Percentiles rank a stretch among this genome's conserved stretches.
phyloP scores from a whole-genome alignment of 2,888 invertebrate genomes.

The Lithophane ornitopus region DNA sequence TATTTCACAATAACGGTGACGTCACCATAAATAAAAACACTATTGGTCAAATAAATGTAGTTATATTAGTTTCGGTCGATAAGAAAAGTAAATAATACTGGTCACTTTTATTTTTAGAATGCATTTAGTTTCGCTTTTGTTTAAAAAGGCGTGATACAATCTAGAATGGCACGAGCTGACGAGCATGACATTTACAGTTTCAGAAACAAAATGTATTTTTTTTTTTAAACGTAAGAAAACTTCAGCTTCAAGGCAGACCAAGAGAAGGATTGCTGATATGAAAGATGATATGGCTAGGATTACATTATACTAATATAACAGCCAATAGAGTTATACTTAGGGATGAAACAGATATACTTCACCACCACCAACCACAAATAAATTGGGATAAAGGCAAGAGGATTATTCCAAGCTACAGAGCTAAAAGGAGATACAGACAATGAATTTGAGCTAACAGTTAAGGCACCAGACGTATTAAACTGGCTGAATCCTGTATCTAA shows the following conservation, averaged over 20 bases:
- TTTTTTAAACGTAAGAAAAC: too few species aligned
- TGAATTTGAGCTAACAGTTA: not conserved
- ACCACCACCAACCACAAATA: not conserved
- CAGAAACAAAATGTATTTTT: too few species aligned
- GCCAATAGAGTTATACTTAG: not conserved
- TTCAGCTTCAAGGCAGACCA: not conserved
- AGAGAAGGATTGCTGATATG: not conserved
- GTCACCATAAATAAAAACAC: slow-evolving; percentile 19
- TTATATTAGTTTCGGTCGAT: slow-evolving; percentile 30
- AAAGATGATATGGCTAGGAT: not conserved
- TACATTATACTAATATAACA: not conserved
- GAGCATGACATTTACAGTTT: too few species aligned
- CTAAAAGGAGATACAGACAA: not conserved
- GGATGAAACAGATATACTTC: not conserved
- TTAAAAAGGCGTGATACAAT: slow-evolving; percentile 14
- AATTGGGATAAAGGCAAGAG: not conserved
- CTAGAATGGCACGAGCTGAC: slow-evolving; percentile 27
- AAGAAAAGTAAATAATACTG: slow-evolving; percentile 35
- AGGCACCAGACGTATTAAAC: too few species aligned
- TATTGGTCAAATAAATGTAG: slow-evolving; percentile 15
- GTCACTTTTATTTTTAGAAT: slow-evolving; percentile 47
- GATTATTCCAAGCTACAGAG: not conserved
- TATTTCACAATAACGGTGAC: not conserved
- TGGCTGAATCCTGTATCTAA: too few species aligned
- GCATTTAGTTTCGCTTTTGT: slow-evolving; percentile 28